Evolutionary conservation across 2,113 vertebrate genomes (phyloP), one percentile per base, ranked within the genome.

Genomic region (Crypturellus undulatus): DNA sequence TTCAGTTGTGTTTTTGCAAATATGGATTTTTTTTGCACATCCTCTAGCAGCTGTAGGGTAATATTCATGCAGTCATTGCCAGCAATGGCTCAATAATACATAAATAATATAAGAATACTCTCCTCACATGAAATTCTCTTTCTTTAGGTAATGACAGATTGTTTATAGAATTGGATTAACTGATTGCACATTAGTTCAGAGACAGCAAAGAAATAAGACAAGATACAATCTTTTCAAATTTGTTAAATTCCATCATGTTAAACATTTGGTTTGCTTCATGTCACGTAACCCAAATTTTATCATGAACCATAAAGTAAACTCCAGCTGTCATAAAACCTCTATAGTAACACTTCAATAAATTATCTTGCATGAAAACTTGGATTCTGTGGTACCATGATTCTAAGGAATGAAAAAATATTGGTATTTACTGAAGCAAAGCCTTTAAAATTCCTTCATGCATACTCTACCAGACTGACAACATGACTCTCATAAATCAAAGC

Each of bases 341-440:
- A 0, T 13, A 68, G 21, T 56, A 0, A 0, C 10, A 20, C 22
- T 36, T 70, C 8, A 64, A 1, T 30, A 28, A 28, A 20, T 77
- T 80, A 36, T 24, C 24, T 30, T 63, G 10, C 43, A 21, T 9
- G 28, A 76, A 76, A 72, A 47, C 8, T 62, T 76, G 34, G 6
- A 12, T 4, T 45, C 15, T 51, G 1, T 36, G 20, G 3, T 42
- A 36, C 17, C 3, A 3, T 25, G 16, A 4, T 40, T 81, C 26
- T 58, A 58, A 71, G 34, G 18, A 71, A 15, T 12, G 8, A 47
- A 47, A 67, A 80, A 56, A 2, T 63, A 9, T 12, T 78, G 6
- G 36, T 75, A 12, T 49, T 94, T 47, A 64, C 6, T 25, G 34
- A 89, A 76, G 42, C 7, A 59, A 78, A n/a, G 20, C 30, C 9